Evolutionary conservation across 35 echinoderm and acorn worm genomes (phyloP).

Genomic region (Strongylocentrotus purpuratus): DNA sequence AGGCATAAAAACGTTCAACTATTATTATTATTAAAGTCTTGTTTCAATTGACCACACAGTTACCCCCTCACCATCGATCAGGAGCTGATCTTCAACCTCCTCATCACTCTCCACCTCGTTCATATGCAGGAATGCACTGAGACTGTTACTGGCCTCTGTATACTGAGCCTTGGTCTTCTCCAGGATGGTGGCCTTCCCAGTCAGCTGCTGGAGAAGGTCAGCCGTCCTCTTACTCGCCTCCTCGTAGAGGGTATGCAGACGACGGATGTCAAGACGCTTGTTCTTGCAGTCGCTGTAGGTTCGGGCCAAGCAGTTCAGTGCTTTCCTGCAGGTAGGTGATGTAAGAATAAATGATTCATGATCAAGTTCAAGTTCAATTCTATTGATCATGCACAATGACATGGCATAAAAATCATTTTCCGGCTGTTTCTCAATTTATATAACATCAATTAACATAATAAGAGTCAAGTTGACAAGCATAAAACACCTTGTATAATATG

Average conservation of each 20-base stretch:
- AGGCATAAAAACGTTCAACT: no score
- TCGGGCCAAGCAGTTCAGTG: conserved; percentile 70
- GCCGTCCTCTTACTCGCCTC: conserved; percentile 79
- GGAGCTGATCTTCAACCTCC: conserved; percentile 89
- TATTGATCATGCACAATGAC: no score
- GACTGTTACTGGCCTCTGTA: conserved; percentile 71
- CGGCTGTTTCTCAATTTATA: no score
- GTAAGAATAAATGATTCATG: no score
- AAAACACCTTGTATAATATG: no score
- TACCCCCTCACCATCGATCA: conserved; percentile 70
- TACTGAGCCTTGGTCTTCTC: conserved; percentile 87
- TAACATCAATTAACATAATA: no score
- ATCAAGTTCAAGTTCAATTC: no score
- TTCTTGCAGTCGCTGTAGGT: conserved; percentile 85
- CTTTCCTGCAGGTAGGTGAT: conserved; percentile 65
- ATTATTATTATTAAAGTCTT: background rate
- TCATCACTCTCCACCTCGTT: conserved; percentile 92
- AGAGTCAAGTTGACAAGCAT: no score
- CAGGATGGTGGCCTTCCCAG: conserved; percentile 75
- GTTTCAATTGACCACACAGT: background rate
- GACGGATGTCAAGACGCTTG: conserved; percentile 83
- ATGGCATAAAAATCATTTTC: no score
- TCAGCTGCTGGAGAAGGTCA: conserved; percentile 70
- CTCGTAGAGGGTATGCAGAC: conserved; percentile 81
- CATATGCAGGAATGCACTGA: conserved; percentile 96